phyloP scores from a whole-genome alignment of 1,140 invertebrate genomes.

The Drosophila pruinosa region DNA sequence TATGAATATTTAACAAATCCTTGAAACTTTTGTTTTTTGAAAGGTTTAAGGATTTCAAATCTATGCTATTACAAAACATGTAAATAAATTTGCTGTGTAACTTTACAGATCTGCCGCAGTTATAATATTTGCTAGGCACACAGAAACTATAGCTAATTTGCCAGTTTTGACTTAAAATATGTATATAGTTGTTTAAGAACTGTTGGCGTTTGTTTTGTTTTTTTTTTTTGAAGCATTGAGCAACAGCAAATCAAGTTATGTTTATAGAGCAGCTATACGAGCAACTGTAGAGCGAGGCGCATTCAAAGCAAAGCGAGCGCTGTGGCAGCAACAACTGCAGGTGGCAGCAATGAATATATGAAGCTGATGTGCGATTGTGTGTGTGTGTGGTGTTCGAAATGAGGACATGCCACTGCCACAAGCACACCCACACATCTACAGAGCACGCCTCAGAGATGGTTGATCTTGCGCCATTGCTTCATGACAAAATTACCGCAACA shows the following conservation, averaged over 20 bases:
- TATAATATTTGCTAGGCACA: slow-evolving; percentile 32
- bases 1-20: no score
- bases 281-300: slow-evolving; percentile 45
- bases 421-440: not conserved
- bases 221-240: slow-evolving; percentile 39
- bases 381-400: slow-evolving; percentile 31
- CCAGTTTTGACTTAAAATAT: slow-evolving; percentile 22
- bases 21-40: no score
- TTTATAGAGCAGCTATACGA: slow-evolving; percentile 25
- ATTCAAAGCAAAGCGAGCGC: slow-evolving; percentile 68
- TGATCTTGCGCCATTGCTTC: slow-evolving; percentile 84
- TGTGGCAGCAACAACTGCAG: slow-evolving; percentile 37
- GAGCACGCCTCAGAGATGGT: slow-evolving; percentile 75
- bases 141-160: slow-evolving; percentile 33
- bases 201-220: slow-evolving; percentile 15
- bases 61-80: not conserved
- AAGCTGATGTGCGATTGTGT: slow-evolving; percentile 38
- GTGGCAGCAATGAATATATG: slow-evolving; percentile 47
- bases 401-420: slow-evolving; percentile 31
- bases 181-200: slow-evolving; percentile 35
- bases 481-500: slow-evolving; percentile 85
- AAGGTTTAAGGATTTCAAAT: no score
- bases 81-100: no score
- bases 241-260: slow-evolving; percentile 48
- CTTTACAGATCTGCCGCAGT: slow-evolving; percentile 29